Evolutionary conservation across 1,140 invertebrate genomes (phyloP).

Genomic region (Euschistus heros): DNA sequence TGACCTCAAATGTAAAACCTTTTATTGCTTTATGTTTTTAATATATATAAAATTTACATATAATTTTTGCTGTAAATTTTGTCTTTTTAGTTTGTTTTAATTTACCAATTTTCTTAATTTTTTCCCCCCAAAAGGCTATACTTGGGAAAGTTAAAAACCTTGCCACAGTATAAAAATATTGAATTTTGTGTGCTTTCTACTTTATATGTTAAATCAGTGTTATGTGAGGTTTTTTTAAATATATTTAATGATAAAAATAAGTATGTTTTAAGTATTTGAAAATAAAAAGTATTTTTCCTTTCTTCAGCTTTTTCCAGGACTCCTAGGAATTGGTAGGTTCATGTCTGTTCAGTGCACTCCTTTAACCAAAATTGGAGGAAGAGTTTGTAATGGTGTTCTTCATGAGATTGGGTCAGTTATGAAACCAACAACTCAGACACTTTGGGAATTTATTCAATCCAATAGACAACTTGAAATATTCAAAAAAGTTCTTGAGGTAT

Average conservation of each 20-base stretch:
- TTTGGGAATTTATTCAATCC: slow-evolving; percentile 34
- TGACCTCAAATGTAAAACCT: too few species aligned
- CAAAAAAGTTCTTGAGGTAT: slow-evolving; percentile 34
- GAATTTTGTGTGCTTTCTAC: too few species aligned
- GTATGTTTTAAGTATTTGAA: too few species aligned
- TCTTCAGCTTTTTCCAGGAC: slow-evolving; percentile 30
- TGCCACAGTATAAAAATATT: too few species aligned
- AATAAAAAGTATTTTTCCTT: slow-evolving; percentile 12
- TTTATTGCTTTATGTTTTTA: too few species aligned
- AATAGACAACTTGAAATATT: slow-evolving; percentile 36
- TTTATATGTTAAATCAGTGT: neutral
- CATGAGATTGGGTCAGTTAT: slow-evolving; percentile 39
- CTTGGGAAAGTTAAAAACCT: too few species aligned
- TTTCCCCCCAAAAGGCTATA: too few species aligned
- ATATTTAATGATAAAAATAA: neutral
- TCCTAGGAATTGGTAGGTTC: slow-evolving; percentile 31
- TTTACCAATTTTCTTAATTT: too few species aligned
- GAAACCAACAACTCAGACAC: slow-evolving; percentile 34
- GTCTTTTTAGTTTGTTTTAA: too few species aligned
- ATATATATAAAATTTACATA: too few species aligned
- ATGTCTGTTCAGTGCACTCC: slow-evolving; percentile 44
- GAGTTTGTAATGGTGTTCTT: slow-evolving; percentile 39
- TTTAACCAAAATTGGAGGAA: slow-evolving; percentile 37
- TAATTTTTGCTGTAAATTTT: too few species aligned
- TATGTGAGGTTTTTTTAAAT: neutral